Evolutionary conservation across 2,797 vertebrate species (phyloP).

Genomic region (Sitta carolinensis): DNA sequence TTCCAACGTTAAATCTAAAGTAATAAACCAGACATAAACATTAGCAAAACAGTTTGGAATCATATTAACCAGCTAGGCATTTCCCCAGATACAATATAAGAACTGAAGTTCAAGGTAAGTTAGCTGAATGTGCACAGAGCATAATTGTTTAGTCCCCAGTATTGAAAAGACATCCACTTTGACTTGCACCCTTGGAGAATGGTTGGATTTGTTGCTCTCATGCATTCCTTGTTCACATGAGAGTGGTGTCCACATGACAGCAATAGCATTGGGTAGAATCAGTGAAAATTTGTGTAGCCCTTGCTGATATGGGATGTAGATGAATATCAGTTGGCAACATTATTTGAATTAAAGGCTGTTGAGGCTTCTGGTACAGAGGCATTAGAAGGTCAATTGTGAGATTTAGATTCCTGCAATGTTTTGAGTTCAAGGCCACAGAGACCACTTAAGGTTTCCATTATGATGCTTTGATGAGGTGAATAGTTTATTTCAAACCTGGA

Average conservation of each 20-base stretch:
- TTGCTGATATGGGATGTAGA: neutral
- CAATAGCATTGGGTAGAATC: neutral
- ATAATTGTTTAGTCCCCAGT: neutral
- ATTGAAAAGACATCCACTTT: neutral
- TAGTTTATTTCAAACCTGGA: neutral
- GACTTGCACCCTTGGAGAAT: neutral
- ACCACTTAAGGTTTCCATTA: neutral
- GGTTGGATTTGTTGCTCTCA: neutral
- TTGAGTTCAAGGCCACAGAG: neutral
- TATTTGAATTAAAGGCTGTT: neutral
- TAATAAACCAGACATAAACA: neutral
- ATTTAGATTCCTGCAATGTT: neutral
- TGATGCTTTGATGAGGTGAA: neutral
- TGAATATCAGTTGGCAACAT: neutral
- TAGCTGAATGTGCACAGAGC: neutral
- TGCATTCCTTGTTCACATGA: accelerated
- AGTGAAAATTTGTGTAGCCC: neutral
- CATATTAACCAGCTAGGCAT: neutral
- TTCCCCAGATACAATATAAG: neutral
- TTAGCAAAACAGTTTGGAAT: neutral
- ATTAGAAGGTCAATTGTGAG: neutral
- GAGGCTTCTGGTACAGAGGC: neutral
- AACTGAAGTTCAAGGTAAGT: neutral
- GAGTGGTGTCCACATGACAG: accelerated
- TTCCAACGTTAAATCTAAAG: neutral